Conservation (phyloP, 2,888 invertebrate species). For the Apodemia duryi region DNA sequence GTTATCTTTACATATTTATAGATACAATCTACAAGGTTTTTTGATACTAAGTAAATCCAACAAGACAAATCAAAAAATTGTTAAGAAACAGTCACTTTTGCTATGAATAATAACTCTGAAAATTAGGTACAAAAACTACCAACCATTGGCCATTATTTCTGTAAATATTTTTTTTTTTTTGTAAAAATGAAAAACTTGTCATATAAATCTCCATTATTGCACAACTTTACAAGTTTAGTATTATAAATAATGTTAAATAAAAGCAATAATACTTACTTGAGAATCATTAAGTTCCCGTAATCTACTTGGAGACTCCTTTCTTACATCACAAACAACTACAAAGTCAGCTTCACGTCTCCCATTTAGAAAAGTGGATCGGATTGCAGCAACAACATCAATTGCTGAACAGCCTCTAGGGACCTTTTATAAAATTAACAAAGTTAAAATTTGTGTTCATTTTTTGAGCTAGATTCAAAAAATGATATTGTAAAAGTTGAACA, state of each 20-base stretch:
- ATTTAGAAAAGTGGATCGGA: constrained; percentile 86
- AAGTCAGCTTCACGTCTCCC: constrained; percentile 92
- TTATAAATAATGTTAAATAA: background rate
- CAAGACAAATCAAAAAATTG: background rate
- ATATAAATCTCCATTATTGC: background rate
- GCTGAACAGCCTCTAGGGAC: constrained; percentile 91
- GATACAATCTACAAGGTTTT: background rate
- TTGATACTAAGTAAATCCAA: background rate
- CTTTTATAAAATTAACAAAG: constrained; percentile 44
- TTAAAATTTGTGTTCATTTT: background rate
- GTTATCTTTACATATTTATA: background rate
- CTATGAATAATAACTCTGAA: too few relatives aligned
- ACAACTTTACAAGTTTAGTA: background rate
- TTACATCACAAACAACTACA: constrained; percentile 93
- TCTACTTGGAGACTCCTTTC: constrained; percentile 86
- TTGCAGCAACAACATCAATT: constrained; percentile 85
- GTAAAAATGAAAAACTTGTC: background rate
- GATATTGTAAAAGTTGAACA: background rate
- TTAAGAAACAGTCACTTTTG: too few relatives aligned
- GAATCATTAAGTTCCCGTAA: constrained; percentile 91
- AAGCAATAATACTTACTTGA: constrained; percentile 76
- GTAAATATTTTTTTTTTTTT: too few relatives aligned
- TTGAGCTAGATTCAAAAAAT: background rate
- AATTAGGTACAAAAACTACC: background rate
- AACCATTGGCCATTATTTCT: background rate